These are phyloP conservation scores for Mythimna lalbum DNA, from an alignment of 2,888 invertebrate genomes.

Conservation along the genomic window DNA sequence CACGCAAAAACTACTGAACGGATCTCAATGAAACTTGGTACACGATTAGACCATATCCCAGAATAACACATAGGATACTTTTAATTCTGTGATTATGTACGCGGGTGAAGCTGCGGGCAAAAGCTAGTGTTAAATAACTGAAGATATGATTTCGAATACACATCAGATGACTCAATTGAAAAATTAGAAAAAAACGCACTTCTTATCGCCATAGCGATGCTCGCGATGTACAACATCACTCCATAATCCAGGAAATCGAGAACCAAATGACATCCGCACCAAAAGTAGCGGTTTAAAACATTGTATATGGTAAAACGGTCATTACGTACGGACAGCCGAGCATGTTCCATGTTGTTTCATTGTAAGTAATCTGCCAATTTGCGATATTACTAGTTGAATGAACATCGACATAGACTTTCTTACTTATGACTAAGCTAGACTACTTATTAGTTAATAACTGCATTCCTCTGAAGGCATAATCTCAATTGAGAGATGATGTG, in stretches of 20 bases:
- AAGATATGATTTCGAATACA: too few species aligned
- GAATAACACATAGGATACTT: too few species aligned
- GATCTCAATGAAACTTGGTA: too few species aligned
- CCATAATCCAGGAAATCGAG: slow-evolving; percentile 19
- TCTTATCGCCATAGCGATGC: not conserved
- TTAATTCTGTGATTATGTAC: too few species aligned
- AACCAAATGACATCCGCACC: slow-evolving; percentile 23
- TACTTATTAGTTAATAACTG: slow-evolving; percentile 51
- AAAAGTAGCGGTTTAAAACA: slow-evolving; percentile 41
- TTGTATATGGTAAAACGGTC: slow-evolving; percentile 59
- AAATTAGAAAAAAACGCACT: not conserved
- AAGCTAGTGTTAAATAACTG: too few species aligned
- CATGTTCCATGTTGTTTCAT: slow-evolving; percentile 54
- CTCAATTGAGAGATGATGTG: slow-evolving; percentile 37
- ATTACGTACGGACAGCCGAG: slow-evolving; percentile 51
- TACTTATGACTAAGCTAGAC: slow-evolving; percentile 42
- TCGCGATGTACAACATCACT: not conserved
- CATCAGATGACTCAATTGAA: not conserved
- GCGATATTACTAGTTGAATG: slow-evolving; percentile 58
- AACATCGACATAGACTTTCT: slow-evolving; percentile 49
- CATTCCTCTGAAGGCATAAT: slow-evolving; percentile 47
- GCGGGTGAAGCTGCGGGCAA: too few species aligned
- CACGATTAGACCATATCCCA: too few species aligned
- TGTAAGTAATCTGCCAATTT: slow-evolving; percentile 66
- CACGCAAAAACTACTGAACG: too few species aligned